Conservation (phyloP, 2,888 invertebrate genomes). For the Cephus sareptanus region DNA sequence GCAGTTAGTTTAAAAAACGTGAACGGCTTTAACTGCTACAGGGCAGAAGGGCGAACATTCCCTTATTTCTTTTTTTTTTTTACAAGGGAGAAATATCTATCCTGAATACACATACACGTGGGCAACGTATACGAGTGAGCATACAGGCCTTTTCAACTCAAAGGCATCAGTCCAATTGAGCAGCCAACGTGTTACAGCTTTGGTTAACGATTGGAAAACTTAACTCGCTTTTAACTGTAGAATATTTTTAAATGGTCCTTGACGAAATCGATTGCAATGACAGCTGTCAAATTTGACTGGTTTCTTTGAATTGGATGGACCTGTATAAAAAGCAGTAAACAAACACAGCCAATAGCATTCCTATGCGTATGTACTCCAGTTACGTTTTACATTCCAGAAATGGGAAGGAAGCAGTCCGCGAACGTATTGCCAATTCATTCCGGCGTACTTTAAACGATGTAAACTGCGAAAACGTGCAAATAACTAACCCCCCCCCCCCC, state of each 20-base stretch:
- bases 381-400: not conserved
- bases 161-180: too few species aligned
- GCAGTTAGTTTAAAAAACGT: not conserved
- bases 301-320: not conserved
- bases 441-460: constrained; percentile 36
- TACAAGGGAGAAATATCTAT: not conserved
- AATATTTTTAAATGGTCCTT: not conserved
- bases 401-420: constrained; percentile 22
- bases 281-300: not conserved
- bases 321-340: not conserved
- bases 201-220: not conserved
- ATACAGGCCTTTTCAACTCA: too few species aligned
- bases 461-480: constrained; percentile 55
- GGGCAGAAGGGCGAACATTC: not conserved
- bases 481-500: constrained; percentile 30
- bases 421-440: constrained; percentile 39
- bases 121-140: not conserved
- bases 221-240: not conserved
- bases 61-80: not conserved
- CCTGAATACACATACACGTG: not conserved
- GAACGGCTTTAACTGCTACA: not conserved
- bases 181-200: too few species aligned
- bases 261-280: not conserved
- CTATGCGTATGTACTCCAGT: not conserved
- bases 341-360: not conserved